Base-by-base conservation (phyloP, 1,140 invertebrate species). In the Yoshiicerus persimilis region DNA sequence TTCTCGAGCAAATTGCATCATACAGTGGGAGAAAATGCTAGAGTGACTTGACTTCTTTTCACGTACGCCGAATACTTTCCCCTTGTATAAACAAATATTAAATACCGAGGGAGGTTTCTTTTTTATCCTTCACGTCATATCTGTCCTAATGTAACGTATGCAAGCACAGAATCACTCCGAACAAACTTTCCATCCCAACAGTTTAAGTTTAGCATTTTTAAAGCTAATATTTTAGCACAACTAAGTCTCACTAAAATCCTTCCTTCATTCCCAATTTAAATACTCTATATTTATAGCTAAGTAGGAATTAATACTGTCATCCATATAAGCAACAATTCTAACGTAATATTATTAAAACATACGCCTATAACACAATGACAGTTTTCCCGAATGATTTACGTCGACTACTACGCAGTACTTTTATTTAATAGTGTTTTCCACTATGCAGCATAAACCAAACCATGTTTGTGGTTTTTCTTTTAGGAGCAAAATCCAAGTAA, bases 1-100 rank as follows among this genome's bases (percentile, higher is more conserved):
- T 80, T 80, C 75, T 32, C 30, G 13, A 80, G 75, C 75, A 80
- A 80, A 80, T 80, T 80, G 75, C 75, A 80, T 80, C 75, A 38
- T 38, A 38, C 32, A 80, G 32, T n/a, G 75, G 20, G 32, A 80
- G 75, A 38, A 80, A 34, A 16, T 80, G 75, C 75, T 80, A 36
- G 30, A 38, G 38, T 80, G 32, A 34, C 23, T 80, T 80, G 75
- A 20, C 39, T 41, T 47, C 47, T n/a, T 56, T 16, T 56, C 20
- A 56, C 47, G 47, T 6, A n/a, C 39, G 9, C 39, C 16, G 20
- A n/a, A 5, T n/a, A n/a, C n/a, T n/a, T n/a, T n/a, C n/a, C n/a
- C n/a, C 47, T n/a, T 56, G 20, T n/a, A 56, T 56, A 56, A 56
- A 56, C 47, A 56, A 56, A 56, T 56, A 56, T 56, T n/a, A 56